Conservation (phyloP, 2,113 vertebrate genomes). For the Salvelinus sp. region DNA sequence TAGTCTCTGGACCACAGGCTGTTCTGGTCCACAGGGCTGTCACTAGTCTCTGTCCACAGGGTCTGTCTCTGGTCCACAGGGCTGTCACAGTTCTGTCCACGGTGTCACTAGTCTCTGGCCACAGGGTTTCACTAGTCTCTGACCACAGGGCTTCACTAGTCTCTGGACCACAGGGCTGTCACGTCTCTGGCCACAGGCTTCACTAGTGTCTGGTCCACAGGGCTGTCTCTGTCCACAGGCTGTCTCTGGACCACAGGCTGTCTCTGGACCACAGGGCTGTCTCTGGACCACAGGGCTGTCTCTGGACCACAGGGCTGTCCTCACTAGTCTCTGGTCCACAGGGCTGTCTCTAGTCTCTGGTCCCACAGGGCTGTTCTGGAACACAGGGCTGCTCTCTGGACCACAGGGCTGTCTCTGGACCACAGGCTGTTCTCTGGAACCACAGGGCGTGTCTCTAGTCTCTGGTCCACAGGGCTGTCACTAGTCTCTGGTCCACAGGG, state of each 20-base stretch:
- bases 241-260: neutral
- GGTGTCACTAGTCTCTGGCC: neutral
- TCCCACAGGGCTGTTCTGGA: constrained; percentile 1
- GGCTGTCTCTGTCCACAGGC: neutral
- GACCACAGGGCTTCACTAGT: constrained; percentile 7
- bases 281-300: constrained; percentile 11
- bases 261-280: neutral
- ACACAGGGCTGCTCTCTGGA: too few relatives aligned
- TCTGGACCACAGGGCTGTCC: neutral
- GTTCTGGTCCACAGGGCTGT: too few relatives aligned
- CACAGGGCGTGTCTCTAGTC: too few relatives aligned
- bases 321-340: neutral
- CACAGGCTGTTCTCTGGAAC: neutral
- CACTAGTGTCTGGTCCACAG: neutral
- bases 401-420: neutral
- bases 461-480: neutral
- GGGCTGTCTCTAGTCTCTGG: neutral
- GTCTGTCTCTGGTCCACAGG: neutral
- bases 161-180: neutral
- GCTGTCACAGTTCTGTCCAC: too few relatives aligned
- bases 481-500: too few relatives aligned
- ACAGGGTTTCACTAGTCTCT: neutral
- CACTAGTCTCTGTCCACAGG: neutral
- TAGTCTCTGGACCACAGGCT: neutral
- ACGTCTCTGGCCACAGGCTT: constrained; percentile 10